Base-by-base conservation (phyloP, 37 sponge, comb jelly and placozoan species). In the Dysidea cf. avara region DNA sequence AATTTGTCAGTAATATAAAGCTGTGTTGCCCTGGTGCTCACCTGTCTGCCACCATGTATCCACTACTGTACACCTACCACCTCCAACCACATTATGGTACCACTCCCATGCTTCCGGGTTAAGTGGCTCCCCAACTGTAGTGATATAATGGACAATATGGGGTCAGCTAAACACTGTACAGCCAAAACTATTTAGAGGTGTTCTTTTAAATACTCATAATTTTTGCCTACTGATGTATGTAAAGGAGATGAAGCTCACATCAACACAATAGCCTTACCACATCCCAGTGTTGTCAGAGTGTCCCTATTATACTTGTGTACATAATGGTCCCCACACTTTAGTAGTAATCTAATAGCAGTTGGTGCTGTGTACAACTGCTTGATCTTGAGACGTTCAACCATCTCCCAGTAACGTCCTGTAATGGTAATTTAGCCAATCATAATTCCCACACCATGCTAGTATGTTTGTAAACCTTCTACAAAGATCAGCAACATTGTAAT, bases 21-120 rank as follows among this genome's bases (percentile, higher is more conserved):
- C n/a, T n/a, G n/a, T n/a, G n/a, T n/a, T n/a, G n/a, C n/a, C n/a
- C 12, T n/a, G n/a, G n/a, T n/a, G n/a, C n/a, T n/a, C 29, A 90
- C 91, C 94, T 81, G 96, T 95, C 72, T 95, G 96, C 96, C 96
- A 95, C 83, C 88, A 95, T 4, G 96, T 95, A 66, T 96, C 96
- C 49, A 91, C 96, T 9, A 91, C 82, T 0, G 92, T 79, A 66
- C 96, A 96, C 22, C 87, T 67, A 29, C 75, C 79, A 62, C 91
- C 96, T 0, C 96, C 96, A 38, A 87, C 90, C 14, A 96, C 83
- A 14, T 57, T 55, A 56, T 91, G 59, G 59, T 87, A 88, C 96
- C 96, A 96, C 58, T 63, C 67, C 96, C 96, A 96, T 2, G 96
- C 96, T 40, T 91, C 82, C 54, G 83, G 77, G 60, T 96, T 96